Conservation (phyloP, 2,113 vertebrate species). For the Sander vitreus region DNA sequence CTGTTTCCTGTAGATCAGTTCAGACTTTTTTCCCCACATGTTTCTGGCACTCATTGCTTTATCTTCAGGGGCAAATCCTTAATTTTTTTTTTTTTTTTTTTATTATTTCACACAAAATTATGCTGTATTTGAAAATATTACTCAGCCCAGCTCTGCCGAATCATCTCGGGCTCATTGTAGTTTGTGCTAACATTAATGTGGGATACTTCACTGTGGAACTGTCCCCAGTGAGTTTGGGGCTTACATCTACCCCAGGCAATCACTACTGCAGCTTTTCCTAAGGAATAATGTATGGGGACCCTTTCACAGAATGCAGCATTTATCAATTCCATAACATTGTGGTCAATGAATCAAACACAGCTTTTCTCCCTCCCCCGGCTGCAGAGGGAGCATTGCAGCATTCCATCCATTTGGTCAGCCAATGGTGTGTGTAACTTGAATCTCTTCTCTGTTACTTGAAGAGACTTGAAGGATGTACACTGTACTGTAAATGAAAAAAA, state of each 20-base stretch:
- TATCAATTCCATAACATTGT: slow-evolving; percentile 49
- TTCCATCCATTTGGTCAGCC: neutral
- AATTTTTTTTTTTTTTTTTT: neutral
- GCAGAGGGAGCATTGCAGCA: neutral
- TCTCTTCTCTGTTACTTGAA: neutral
- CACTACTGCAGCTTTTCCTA: slow-evolving; percentile 20
- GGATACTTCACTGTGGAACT: slow-evolving; percentile 25
- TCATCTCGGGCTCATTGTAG: slow-evolving; percentile 25
- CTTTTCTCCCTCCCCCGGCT: neutral
- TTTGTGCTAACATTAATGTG: slow-evolving; percentile 22
- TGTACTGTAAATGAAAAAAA: too few relatives aligned
- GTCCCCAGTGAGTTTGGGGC: slow-evolving; percentile 21
- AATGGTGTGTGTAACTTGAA: slow-evolving; percentile 1
- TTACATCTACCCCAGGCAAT: slow-evolving; percentile 27
- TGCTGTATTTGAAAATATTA: slow-evolving; percentile 9
- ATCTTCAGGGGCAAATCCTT: slow-evolving; percentile 8
- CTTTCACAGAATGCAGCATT: slow-evolving; percentile 49
- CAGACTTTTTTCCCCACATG: neutral
- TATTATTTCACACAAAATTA: neutral
- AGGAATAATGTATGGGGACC: slow-evolving; percentile 18
- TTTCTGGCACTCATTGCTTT: neutral
- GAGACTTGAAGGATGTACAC: too few relatives aligned
- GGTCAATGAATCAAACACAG: slow-evolving; percentile 27
- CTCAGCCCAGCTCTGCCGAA: slow-evolving; percentile 26
- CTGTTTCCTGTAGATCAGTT: neutral